A percentile compares a stretch with the other conserved stretches of the same genome.
Conservation (phyloP, 2,797 vertebrate genomes). For the Coranthus polyacanthus region DNA sequence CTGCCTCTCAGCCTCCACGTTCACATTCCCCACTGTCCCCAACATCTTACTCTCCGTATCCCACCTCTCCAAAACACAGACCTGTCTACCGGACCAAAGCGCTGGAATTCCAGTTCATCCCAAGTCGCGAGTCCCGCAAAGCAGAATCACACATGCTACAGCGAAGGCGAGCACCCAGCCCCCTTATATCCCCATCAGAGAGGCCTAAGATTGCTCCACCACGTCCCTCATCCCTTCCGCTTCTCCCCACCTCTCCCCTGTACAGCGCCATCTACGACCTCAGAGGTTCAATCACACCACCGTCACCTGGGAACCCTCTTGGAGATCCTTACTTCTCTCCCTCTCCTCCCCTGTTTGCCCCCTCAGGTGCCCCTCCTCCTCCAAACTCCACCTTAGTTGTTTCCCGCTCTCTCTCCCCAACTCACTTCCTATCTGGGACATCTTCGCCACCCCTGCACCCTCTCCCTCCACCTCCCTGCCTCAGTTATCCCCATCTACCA, state of each 20-base stretch:
- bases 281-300: slow-evolving; percentile 87
- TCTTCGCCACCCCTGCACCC: slow-evolving; percentile 88
- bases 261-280: slow-evolving; percentile 92
- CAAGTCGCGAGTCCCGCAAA: slow-evolving; percentile 83
- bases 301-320: slow-evolving; percentile 87
- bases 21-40: slow-evolving; percentile 84
- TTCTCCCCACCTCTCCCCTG: slow-evolving; percentile 85
- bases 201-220: slow-evolving; percentile 89
- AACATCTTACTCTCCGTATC: slow-evolving; percentile 81
- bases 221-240: slow-evolving; percentile 89
- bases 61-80: slow-evolving; percentile 88
- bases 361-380: slow-evolving; percentile 84
- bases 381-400: slow-evolving; percentile 83
- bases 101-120: slow-evolving; percentile 85
- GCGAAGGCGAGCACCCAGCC: slow-evolving; percentile 91
- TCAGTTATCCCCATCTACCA: slow-evolving; percentile 86
- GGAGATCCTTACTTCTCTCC: slow-evolving; percentile 88
- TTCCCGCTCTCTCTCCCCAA: slow-evolving; percentile 91
- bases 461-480: slow-evolving; percentile 87
- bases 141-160: slow-evolving; percentile 85
- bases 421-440: slow-evolving; percentile 89
- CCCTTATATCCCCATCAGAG: slow-evolving; percentile 90
- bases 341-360: slow-evolving; percentile 86
- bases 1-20: slow-evolving; percentile 74
- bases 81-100: slow-evolving; percentile 88